These are phyloP conservation scores for Pangasianodon hypophthalmus DNA, from an alignment of 2,113 vertebrate species.

Conservation along the genomic window DNA sequence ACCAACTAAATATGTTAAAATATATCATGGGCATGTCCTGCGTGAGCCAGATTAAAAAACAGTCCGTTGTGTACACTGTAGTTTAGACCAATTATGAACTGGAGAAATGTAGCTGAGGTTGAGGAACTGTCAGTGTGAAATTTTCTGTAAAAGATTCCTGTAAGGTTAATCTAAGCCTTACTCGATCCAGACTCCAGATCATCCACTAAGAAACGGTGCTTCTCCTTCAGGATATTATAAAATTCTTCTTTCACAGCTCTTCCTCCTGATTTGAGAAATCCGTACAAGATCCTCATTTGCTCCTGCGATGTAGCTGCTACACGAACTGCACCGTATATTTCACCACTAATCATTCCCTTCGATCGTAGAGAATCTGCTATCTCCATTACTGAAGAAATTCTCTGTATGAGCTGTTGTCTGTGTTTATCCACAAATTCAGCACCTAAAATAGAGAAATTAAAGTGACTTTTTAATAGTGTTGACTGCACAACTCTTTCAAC, in stretches of 20 bases:
- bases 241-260: background rate
- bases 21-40: too few relatives aligned
- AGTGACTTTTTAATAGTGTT: too few relatives aligned
- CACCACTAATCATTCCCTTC: background rate
- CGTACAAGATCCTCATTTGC: background rate
- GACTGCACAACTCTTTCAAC: too few relatives aligned
- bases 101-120: too few relatives aligned
- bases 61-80: too few relatives aligned
- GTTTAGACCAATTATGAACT: too few relatives aligned
- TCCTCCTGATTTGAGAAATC: background rate
- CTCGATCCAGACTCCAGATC: background rate
- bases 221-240: background rate
- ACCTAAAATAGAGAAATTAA: background rate
- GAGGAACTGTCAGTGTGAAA: too few relatives aligned
- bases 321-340: background rate
- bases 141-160: too few relatives aligned
- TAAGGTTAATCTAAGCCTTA: too few relatives aligned
- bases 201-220: background rate
- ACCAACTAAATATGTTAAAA: too few relatives aligned
- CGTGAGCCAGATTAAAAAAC: too few relatives aligned
- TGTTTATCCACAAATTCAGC: slow-evolving; percentile 19
- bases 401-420: background rate
- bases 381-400: background rate
- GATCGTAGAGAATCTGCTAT: background rate
- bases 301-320: background rate